These are phyloP conservation scores for Actias luna DNA, from an alignment of 2,888 invertebrate genomes.

Conservation along the genomic window DNA sequence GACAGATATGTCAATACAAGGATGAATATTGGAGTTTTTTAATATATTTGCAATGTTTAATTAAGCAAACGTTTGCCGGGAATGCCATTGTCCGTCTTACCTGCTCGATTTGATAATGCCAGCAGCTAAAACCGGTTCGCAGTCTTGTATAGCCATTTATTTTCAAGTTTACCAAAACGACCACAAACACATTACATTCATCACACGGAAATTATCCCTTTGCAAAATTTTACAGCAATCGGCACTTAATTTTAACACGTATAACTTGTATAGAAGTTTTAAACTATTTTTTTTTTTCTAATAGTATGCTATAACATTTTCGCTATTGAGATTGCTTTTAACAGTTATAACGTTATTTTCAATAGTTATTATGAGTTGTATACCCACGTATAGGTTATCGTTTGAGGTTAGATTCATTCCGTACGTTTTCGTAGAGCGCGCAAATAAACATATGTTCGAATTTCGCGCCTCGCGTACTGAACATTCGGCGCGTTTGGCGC, in stretches of 20 bases:
- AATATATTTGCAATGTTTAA: conserved; percentile 69
- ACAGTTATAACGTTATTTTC: conserved; percentile 1
- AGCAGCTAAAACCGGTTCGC: conserved; percentile 55
- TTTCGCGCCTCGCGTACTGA: conserved; percentile 62
- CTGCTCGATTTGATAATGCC: conserved; percentile 66
- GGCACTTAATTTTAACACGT: conserved; percentile 29
- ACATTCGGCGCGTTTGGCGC: conserved; percentile 61
- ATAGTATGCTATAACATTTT: neutral
- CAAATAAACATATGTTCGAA: conserved; percentile 39
- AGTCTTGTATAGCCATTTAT: conserved; percentile 63
- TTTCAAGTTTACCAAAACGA: conserved; percentile 59
- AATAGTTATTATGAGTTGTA: conserved; percentile 27
- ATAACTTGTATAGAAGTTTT: conserved; percentile 10
- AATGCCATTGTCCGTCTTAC: conserved; percentile 75
- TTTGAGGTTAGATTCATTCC: conserved; percentile 33
- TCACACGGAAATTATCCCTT: conserved; percentile 43
- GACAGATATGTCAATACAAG: conserved; percentile 15
- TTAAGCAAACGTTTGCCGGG: conserved; percentile 70
- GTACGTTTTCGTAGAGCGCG: conserved; percentile 37
- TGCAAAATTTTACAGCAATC: conserved; percentile 30
- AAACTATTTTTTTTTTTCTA: conserved; percentile 9
- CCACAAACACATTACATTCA: conserved; percentile 54
- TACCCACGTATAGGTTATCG: conserved; percentile 33
- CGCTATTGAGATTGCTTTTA: neutral
- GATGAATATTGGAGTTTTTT: conserved; percentile 28